Conservation (phyloP, 2,113 vertebrate species). For the Enhydra lutris region DNA sequence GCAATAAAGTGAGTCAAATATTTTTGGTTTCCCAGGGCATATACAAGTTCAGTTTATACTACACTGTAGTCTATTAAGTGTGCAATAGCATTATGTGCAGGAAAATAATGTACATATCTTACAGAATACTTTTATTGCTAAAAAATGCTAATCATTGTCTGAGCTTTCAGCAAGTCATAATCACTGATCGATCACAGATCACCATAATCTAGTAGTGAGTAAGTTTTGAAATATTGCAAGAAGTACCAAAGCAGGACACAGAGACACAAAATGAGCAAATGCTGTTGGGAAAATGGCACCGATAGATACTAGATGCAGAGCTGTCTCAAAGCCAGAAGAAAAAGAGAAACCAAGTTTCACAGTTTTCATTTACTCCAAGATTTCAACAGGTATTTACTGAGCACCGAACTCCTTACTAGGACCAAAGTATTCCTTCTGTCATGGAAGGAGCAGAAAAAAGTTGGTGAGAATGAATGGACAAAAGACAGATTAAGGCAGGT, state of each 20-base stretch:
- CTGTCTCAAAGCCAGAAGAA: neutral
- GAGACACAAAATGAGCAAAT: neutral
- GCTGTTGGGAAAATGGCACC: neutral
- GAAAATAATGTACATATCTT: neutral
- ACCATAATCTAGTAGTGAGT: neutral
- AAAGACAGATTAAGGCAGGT: neutral
- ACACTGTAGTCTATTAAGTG: neutral
- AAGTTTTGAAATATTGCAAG: neutral
- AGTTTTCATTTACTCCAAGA: neutral
- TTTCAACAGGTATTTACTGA: neutral
- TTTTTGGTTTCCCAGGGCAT: neutral
- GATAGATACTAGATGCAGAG: neutral
- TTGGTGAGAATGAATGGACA: neutral
- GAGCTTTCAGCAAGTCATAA: neutral
- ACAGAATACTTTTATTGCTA: neutral
- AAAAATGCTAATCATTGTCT: neutral
- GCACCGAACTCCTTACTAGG: neutral
- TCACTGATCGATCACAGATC: neutral
- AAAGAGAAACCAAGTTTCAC: neutral
- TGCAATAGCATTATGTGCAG: neutral
- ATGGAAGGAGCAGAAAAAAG: neutral
- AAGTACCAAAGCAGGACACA: neutral
- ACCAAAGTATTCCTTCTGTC: neutral
- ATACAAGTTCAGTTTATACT: neutral
- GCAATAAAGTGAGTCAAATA: neutral